A percentile compares a stretch with the other conserved stretches of the same genome.
Evolutionary conservation across 1,140 invertebrate genomes (phyloP).

Genomic region (Stegodyphus mimosarum): DNA sequence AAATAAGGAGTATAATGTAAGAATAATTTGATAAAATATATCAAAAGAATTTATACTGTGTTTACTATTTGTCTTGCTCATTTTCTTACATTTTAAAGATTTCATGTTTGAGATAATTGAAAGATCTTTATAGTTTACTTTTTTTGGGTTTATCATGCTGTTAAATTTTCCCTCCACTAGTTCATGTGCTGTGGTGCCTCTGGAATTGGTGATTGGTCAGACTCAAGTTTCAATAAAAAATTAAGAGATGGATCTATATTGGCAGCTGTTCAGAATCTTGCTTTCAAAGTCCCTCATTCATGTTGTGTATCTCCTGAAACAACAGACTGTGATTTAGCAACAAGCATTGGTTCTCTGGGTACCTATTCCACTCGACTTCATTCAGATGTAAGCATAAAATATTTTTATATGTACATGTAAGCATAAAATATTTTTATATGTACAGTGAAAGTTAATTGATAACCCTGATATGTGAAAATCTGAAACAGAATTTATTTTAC

Average conservation of each 20-base stretch:
- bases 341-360: slow-evolving; percentile 70
- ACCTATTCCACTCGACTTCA: slow-evolving; percentile 70
- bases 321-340: slow-evolving; percentile 69
- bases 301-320: slow-evolving; percentile 70
- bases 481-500: no score
- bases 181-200: slow-evolving; percentile 64
- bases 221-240: slow-evolving; percentile 59
- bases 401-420: slow-evolving; percentile 66
- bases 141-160: no score
- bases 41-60: no score
- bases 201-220: slow-evolving; percentile 62
- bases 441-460: no score
- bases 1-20: no score
- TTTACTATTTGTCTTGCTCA: background rate
- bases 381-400: slow-evolving; percentile 69
- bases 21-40: no score
- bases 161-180: background rate
- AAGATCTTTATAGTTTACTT: background rate
- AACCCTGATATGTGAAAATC: no score
- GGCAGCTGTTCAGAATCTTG: background rate
- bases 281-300: slow-evolving; percentile 73
- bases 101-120: background rate
- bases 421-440: background rate
- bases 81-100: background rate
- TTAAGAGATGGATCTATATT: slow-evolving; percentile 2